Base-by-base conservation (phyloP, 2,888 invertebrate genomes). In the Pristionchus entomophagus region DNA sequence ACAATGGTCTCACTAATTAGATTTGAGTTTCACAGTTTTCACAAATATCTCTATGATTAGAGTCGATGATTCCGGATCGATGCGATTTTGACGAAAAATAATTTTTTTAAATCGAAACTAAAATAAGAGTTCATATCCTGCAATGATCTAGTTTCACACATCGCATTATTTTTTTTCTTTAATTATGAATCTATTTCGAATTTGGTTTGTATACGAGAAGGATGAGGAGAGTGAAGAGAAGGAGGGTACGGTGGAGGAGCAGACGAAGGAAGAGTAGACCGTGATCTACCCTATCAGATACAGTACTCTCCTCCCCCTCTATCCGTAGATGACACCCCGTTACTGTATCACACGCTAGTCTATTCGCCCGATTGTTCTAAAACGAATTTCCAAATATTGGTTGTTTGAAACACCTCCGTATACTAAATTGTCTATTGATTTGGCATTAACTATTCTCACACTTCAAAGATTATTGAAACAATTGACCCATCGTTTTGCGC, bases 181-280 rank as follows among this genome's bases (percentile, higher is more conserved):
- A n/a, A n/a, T n/a, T n/a, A n/a, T n/a, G n/a, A n/a, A n/a, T n/a
- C n/a, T n/a, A n/a, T n/a, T n/a, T n/a, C n/a, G n/a, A n/a, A n/a
- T n/a, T n/a, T n/a, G n/a, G n/a, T n/a, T n/a, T n/a, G n/a, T n/a
- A n/a, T n/a, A 53, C 19, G 32, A 81, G 51, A 29, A 53, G n/a
- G 35, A 38, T n/a, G 81, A 56, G 19, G 81, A 81, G 56, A 81
- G 14, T n/a, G n/a, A n/a, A n/a, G n/a, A n/a, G n/a, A n/a, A n/a
- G n/a, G n/a, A n/a, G n/a, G n/a, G n/a, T n/a, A 26, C 32, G 17
- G 80, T 29, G 49, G 78, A 78, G 17, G 80, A n/a, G 14, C 51
- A 51, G 8, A 17, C 32, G 53, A 38, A 38, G 81, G 56, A 56
- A 53, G 81, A 56, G 56, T 56, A 56, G 81, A 56, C 0, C 17